Evolutionary conservation across 1,140 invertebrate genomes (phyloP), one percentile per base, ranked within the genome.

Genomic region (Drosophila varians): DNA sequence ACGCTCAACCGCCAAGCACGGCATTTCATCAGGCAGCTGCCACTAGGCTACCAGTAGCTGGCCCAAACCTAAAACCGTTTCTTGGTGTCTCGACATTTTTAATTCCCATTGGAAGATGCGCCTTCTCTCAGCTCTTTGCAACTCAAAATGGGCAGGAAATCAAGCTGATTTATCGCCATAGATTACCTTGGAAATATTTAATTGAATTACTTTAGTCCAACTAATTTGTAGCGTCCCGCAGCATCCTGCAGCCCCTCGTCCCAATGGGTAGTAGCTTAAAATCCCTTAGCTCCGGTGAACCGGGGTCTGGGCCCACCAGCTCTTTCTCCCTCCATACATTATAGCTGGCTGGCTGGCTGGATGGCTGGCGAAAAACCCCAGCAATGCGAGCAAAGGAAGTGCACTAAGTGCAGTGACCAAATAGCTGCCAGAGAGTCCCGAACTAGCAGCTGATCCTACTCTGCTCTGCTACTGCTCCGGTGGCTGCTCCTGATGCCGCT

Each of bases 341-440:
- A 38, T 38, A 14, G 36, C 36, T 31, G 28, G 38, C 25, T 48
- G 61, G 52, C 69, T 73, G 70, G 36, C 36, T 31, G 28, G 38
- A 19, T 48, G 61, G 52, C 69, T 73, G 70, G n/a, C 23, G 46
- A 52, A 66, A 74, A 75, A 74, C 71, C 70, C 52, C 52, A 74
- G 70, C 52, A 74, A 74, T 84, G 71, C 66, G 74, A 72, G 74
- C 36, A 66, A 66, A 71, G 78, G 79, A 84, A 84, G 79, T 84
- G 65, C 71, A 69, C 79, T 84, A 84, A 84, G 80, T 84, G 80
- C 79, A 84, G 79, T 84, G 80, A 84, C 80, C 79, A 84, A 84
- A 78, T 62, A 72, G 74, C 74, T 74, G 64, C 71, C 64, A 70
- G 66, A 64, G 62, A 77, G 61, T 73, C 55, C 60, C 34, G 43